These are phyloP conservation scores for Taphrorychus bicolor DNA, from an alignment of 2,888 invertebrate species.

Conservation along the genomic window DNA sequence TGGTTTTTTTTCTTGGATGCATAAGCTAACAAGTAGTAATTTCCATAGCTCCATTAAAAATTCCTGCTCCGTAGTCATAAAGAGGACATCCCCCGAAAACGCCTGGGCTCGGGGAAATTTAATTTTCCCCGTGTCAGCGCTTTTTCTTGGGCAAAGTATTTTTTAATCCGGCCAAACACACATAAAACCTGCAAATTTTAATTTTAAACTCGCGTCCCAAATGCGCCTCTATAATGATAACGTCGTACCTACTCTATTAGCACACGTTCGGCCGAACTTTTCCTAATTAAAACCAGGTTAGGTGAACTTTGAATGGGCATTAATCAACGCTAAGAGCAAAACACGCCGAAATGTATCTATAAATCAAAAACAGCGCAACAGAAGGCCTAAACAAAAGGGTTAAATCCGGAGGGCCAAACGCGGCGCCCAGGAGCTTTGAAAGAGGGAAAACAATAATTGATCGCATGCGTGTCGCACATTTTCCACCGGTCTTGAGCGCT, in stretches of 20 bases:
- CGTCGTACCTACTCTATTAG: not conserved
- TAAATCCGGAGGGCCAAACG: conserved; percentile 24
- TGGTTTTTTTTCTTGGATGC: not conserved
- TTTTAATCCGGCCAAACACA: not conserved
- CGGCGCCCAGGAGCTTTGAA: conserved; percentile 18
- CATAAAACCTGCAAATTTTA: not conserved
- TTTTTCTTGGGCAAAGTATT: conserved; percentile 1
- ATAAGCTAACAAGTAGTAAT: conserved; percentile 2
- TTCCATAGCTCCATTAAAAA: not conserved
- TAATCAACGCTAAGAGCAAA: conserved; percentile 29
- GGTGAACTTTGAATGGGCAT: conserved; percentile 2
- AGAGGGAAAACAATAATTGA: conserved; percentile 24
- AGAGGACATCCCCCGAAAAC: not conserved
- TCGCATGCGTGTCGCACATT: conserved; percentile 38
- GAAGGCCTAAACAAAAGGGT: conserved; percentile 28
- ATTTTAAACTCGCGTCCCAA: not conserved
- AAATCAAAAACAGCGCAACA: conserved; percentile 35
- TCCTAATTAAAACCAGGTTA: not conserved
- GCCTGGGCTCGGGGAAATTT: not conserved
- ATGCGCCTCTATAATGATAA: not conserved
- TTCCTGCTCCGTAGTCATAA: not conserved
- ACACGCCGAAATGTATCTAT: conserved; percentile 25
- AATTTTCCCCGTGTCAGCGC: conserved; percentile 2
- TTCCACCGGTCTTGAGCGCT: conserved; percentile 32
- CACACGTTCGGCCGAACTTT: not conserved